Conservation (phyloP, 2,113 vertebrate genomes). For the Centropristis striata region DNA sequence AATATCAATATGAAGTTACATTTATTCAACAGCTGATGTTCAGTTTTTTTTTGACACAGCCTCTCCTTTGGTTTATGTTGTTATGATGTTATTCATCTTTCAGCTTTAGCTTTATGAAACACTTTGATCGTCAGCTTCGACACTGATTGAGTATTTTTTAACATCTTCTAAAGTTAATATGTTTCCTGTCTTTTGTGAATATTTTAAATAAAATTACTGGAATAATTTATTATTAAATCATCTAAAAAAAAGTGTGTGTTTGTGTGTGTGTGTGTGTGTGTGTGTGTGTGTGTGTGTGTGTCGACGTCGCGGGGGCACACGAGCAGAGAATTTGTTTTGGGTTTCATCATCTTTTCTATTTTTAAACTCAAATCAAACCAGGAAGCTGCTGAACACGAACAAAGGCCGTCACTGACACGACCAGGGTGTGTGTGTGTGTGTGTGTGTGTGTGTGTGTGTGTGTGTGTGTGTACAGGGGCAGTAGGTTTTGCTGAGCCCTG, state of each 20-base stretch:
- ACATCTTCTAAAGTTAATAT: too few species aligned
- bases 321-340: background rate
- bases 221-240: background rate
- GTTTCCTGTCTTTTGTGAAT: too few species aligned
- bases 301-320: background rate
- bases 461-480: constrained; percentile 27
- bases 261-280: constrained; percentile 29
- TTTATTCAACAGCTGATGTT: too few species aligned
- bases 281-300: constrained; percentile 36
- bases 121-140: too few species aligned
- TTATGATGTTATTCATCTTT: too few species aligned
- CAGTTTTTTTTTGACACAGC: too few species aligned
- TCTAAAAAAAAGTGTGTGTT: background rate
- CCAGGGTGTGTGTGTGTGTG: constrained; percentile 14
- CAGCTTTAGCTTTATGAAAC: too few species aligned
- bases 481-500: constrained; percentile 16
- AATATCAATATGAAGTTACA: too few species aligned
- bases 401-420: constrained; percentile 39
- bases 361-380: constrained; percentile 47
- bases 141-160: too few species aligned
- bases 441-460: constrained; percentile 27
- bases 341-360: constrained; percentile 27
- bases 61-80: too few species aligned
- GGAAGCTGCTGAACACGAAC: constrained; percentile 34
- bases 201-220: background rate